These are phyloP conservation scores for Tetragonula carbonaria DNA, from an alignment of 2,888 invertebrate genomes.

Conservation along the genomic window DNA sequence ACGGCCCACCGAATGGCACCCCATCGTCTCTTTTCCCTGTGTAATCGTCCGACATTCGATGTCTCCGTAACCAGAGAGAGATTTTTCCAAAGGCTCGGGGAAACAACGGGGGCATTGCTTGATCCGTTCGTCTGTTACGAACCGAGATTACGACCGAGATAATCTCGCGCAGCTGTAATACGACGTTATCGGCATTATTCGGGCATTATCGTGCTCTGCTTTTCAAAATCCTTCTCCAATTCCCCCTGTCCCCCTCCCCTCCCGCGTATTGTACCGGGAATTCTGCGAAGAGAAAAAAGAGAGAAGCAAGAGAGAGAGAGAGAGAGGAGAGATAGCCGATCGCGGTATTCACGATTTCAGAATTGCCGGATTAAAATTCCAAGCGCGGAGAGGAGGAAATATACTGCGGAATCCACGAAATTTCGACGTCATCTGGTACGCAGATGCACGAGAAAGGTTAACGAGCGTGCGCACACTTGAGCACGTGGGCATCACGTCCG, in stretches of 20 bases:
- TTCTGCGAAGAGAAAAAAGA: neutral
- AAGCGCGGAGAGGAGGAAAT: neutral
- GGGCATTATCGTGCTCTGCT: constrained; percentile 45
- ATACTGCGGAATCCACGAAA: neutral
- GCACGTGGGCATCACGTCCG: neutral
- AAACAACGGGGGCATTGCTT: constrained; percentile 32
- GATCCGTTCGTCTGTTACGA: constrained; percentile 16
- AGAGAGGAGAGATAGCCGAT: neutral
- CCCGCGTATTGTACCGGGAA: neutral
- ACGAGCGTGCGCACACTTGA: neutral
- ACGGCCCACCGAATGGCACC: constrained; percentile 29
- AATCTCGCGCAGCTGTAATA: constrained; percentile 74
- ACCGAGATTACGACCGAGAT: constrained; percentile 73
- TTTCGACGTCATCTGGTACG: neutral
- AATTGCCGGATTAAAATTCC: neutral
- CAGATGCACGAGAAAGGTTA: neutral
- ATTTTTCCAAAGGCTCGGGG: constrained; percentile 32
- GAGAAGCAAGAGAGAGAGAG: no score
- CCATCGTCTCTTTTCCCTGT: constrained; percentile 24
- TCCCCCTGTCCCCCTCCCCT: no score
- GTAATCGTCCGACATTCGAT: constrained; percentile 42
- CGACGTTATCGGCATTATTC: constrained; percentile 68
- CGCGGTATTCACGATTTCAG: no score
- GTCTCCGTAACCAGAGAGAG: constrained; percentile 31
- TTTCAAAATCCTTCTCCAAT: constrained; percentile 14